Evolutionary conservation across 2,797 vertebrate species (phyloP), one percentile per base, ranked within the genome.

Genomic region (Cichlasoma orientale): DNA sequence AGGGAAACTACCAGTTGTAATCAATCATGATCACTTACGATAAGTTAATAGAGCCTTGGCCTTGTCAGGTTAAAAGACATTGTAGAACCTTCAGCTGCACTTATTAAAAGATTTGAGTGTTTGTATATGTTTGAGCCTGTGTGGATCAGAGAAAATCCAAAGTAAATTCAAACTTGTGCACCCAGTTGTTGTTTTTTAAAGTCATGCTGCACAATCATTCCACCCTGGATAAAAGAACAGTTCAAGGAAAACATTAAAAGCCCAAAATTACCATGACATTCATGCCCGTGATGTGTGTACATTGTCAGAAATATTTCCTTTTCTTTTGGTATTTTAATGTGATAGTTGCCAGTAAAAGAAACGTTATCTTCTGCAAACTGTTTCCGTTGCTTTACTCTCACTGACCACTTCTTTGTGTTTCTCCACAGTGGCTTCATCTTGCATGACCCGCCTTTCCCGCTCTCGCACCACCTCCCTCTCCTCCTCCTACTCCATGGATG

Each of bases 381-480:
- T 44, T 44, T 63, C 59, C 21, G 23, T 44, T 21, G 25, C 59
- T 63, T 44, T 50, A 18, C 27, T 56, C 25, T 57, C 38, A 5
- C 44, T 70, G n/a, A 77, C 25, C 57, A 11, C 25, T 10, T 59
- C 38, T 70, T 7, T 27, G 70, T 50, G 13, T 74, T 52, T 76
- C 44, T 79, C 82, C 77, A 57, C 95, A 98, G 97, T 98, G 97
- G 96, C 97, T 0, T 98, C 97, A 0, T 97, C 97, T 63, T 97
- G 97, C 90, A 98, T 98, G 97, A 98, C 97, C 25, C 97, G 97
- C 50, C 95, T 98, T 72, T 97, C 97, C 9, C 96, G 97, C 80
- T 98, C 97, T 0, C 97, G 97, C 88, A 98, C 97, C 87, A 95
- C 97, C 89, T 98, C 97, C 54, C 96, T 98, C 53, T 97, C 97